These are phyloP conservation scores for Microcebus tavaratra DNA, from an alignment of 2,113 vertebrate genomes.

Conservation along the genomic window DNA sequence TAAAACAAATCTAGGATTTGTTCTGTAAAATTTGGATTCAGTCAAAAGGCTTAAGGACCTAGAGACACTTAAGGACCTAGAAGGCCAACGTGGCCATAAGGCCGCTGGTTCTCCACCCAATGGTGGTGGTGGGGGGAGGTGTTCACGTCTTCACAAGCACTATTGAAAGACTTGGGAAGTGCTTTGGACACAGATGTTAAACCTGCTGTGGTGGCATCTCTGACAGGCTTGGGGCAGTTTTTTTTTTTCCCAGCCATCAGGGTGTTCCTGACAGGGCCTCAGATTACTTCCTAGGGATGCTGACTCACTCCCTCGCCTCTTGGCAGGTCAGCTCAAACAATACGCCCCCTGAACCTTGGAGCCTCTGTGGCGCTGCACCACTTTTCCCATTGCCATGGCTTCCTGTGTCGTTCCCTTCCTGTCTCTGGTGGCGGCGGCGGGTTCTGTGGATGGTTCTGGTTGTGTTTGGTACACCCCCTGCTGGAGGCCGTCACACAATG, in stretches of 20 bases:
- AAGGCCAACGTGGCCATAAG: too few species aligned
- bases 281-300: fast-evolving
- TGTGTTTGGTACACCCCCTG: background rate
- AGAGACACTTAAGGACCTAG: too few species aligned
- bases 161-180: background rate
- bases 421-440: background rate
- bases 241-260: background rate
- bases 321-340: background rate
- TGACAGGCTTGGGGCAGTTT: background rate
- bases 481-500: background rate
- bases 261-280: background rate
- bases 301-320: background rate
- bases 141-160: background rate
- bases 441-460: background rate
- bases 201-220: background rate
- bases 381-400: background rate
- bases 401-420: background rate
- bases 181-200: background rate
- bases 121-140: background rate
- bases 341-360: background rate
- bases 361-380: background rate
- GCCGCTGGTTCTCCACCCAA: too few species aligned
- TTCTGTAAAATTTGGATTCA: too few species aligned
- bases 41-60: too few species aligned
- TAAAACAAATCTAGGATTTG: too few species aligned